Evolutionary conservation across 2,113 vertebrate species (phyloP).

Genomic region (Hystrix brachyura): DNA sequence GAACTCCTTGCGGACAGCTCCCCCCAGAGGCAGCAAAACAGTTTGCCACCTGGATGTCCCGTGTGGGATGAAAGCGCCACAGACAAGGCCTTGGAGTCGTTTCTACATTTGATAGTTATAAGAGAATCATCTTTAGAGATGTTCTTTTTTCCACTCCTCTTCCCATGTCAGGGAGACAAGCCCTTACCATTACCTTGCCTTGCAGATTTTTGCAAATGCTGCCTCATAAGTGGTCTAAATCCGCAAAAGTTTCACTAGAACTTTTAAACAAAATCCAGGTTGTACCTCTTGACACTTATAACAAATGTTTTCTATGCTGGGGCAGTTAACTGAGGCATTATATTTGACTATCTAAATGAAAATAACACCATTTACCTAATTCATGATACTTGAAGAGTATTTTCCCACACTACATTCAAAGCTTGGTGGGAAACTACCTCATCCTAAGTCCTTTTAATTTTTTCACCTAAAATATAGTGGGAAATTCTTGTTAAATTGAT

Average conservation of each 20-base stretch:
- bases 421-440: conserved; percentile 15
- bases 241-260: neutral
- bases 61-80: neutral
- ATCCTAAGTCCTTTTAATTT: neutral
- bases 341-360: neutral
- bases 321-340: neutral
- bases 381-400: neutral
- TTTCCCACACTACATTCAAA: neutral
- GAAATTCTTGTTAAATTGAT: neutral
- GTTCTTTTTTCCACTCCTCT: neutral
- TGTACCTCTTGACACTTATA: neutral
- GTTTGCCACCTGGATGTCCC: neutral
- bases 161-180: neutral
- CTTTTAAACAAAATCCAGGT: conserved; percentile 9
- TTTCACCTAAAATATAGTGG: conserved; percentile 34
- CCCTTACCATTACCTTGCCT: neutral
- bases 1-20: neutral
- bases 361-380: neutral
- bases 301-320: neutral
- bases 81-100: neutral
- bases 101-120: neutral
- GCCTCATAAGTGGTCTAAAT: neutral
- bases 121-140: neutral
- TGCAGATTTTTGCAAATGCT: neutral
- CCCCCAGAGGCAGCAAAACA: neutral